These are phyloP conservation scores for Clarias magur DNA, from an alignment of 2,113 vertebrate genomes.

Conservation along the genomic window DNA sequence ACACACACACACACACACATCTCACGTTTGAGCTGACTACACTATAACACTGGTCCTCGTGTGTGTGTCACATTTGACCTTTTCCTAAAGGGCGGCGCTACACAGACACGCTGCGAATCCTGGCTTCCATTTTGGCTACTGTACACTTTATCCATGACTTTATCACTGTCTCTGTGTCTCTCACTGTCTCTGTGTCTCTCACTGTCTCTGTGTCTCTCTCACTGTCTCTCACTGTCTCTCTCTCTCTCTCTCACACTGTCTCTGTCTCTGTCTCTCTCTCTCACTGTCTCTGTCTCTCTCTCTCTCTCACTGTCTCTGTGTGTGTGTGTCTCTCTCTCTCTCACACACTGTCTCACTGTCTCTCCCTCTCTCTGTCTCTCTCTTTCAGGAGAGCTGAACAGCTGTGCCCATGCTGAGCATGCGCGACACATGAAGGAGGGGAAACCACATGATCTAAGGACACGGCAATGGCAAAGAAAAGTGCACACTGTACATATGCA, in stretches of 20 bases:
- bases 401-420: slow-evolving; percentile 46
- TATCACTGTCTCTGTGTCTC: neutral
- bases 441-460: slow-evolving; percentile 60
- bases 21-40: neutral
- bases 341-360: neutral
- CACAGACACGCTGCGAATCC: neutral
- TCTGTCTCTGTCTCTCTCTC: neutral
- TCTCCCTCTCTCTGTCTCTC: neutral
- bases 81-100: neutral
- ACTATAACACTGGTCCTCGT: neutral
- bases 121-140: neutral
- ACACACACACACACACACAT: neutral
- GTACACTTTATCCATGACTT: neutral
- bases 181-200: too few relatives aligned
- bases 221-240: neutral
- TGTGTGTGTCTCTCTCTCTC: neutral
- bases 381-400: slow-evolving; percentile 15
- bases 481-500: neutral
- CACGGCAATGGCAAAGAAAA: slow-evolving; percentile 54
- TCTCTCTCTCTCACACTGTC: too few relatives aligned
- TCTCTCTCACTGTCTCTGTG: too few relatives aligned
- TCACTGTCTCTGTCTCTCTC: neutral
- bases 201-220: neutral
- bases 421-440: slow-evolving; percentile 6
- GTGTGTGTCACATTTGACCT: neutral